Conservation (phyloP, 2,797 vertebrate genomes). For the Spinus pinus region DNA sequence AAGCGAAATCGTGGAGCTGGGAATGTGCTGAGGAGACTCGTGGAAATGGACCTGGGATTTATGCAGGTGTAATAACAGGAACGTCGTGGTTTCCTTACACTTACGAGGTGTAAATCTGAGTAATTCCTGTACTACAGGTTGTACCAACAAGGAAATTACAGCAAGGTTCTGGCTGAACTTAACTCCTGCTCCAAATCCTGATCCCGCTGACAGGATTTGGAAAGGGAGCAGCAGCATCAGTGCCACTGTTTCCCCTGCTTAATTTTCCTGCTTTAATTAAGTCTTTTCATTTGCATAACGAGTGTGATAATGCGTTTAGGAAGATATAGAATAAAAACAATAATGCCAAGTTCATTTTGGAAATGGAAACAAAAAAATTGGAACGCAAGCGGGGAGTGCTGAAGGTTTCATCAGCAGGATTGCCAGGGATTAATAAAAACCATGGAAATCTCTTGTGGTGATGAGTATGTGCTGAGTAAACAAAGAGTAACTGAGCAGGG, state of each 20-base stretch:
- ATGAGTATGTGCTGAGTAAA: background rate
- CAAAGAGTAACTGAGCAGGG: accelerated
- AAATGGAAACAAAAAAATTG: slow-evolving; percentile 28
- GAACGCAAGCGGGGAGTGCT: background rate
- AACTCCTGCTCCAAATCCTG: background rate
- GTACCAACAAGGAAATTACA: slow-evolving; percentile 2
- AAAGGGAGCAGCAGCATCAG: background rate
- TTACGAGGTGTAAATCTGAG: accelerated
- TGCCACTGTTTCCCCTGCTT: slow-evolving; percentile 7
- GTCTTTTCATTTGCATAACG: slow-evolving; percentile 56
- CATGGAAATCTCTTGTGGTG: accelerated
- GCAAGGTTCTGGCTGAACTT: background rate
- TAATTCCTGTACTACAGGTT: background rate
- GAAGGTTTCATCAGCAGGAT: background rate
- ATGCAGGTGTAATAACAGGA: background rate
- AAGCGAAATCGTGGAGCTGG: accelerated
- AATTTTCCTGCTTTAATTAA: slow-evolving; percentile 66
- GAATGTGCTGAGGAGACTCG: background rate
- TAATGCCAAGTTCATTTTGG: background rate
- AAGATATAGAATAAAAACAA: slow-evolving; percentile 47
- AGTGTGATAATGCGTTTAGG: slow-evolving; percentile 14
- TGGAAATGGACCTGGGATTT: background rate
- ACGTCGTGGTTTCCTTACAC: background rate
- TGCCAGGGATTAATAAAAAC: background rate
- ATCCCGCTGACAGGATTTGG: background rate